Conservation (phyloP, 2,797 vertebrate species). For the Sphenopsis melanotis region DNA sequence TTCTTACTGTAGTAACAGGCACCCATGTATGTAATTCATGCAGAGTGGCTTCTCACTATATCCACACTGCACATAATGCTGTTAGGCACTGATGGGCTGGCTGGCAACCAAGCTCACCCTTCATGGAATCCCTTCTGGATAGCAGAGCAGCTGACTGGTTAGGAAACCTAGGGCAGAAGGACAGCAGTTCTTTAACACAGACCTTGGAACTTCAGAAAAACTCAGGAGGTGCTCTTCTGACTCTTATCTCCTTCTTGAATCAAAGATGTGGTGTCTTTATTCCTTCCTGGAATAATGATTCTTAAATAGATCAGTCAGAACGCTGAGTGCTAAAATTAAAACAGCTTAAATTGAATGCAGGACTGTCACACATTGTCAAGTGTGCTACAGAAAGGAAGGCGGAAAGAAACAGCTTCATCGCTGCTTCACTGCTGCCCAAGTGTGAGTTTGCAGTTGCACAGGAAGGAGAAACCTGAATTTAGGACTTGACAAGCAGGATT, state of each 20-base stretch:
- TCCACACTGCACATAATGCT: conserved; percentile 10
- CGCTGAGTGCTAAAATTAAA: neutral
- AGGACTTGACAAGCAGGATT: neutral
- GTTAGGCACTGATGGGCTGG: conserved; percentile 39
- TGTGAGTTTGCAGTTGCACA: neutral
- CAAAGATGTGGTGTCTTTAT: neutral
- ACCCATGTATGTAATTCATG: conserved; percentile 38
- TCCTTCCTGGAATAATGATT: neutral
- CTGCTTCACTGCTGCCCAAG: neutral
- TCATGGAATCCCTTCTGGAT: neutral
- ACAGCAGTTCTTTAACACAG: neutral
- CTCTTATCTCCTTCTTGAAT: neutral
- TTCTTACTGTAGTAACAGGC: conserved; percentile 47
- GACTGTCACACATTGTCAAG: neutral
- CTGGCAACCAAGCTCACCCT: conserved; percentile 2
- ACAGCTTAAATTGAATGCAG: neutral
- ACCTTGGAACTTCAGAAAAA: neutral
- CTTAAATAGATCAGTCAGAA: neutral
- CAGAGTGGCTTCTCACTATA: neutral
- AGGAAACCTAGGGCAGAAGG: neutral
- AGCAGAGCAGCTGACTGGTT: neutral
- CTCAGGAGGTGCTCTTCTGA: neutral
- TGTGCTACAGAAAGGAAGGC: neutral
- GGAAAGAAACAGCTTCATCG: neutral
- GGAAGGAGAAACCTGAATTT: neutral